Conservation (phyloP, 2,113 vertebrate species). For the Rhinoderma darwinii region DNA sequence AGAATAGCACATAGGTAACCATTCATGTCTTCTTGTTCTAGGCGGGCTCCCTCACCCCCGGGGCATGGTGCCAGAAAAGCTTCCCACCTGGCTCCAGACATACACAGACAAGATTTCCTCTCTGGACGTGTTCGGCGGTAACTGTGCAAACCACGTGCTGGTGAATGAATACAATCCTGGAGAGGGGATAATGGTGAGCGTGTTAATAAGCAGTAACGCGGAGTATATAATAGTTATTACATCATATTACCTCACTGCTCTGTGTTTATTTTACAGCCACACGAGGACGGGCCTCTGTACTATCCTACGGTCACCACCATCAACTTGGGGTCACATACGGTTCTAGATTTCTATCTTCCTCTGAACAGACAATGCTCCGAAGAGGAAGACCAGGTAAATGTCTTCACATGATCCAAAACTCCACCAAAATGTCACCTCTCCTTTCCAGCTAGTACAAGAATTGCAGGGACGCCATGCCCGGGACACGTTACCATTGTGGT, state of each 20-base stretch:
- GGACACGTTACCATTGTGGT: no score
- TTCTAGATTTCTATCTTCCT: constrained; percentile 85
- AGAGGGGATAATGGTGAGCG: constrained; percentile 86
- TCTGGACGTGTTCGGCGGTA: constrained; percentile 79
- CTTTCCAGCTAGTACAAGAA: no score
- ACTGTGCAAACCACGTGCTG: constrained; percentile 85
- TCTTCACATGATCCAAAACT: no score
- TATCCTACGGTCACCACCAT: constrained; percentile 88
- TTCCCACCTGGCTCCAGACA: constrained; percentile 82
- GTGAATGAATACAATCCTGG: constrained; percentile 88
- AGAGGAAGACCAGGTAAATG: constrained; percentile 63
- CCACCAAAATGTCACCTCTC: no score
- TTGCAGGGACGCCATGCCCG: no score
- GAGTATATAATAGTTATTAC: not conserved
- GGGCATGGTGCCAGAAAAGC: constrained; percentile 84
- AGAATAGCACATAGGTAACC: not conserved
- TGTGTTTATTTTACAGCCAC: constrained; percentile 73
- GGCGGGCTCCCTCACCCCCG: constrained; percentile 84
- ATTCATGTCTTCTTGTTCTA: constrained; percentile 53
- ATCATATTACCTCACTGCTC: not conserved
- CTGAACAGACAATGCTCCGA: constrained; percentile 61
- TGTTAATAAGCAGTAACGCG: not conserved
- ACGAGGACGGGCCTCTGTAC: constrained; percentile 88
- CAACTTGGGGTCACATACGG: constrained; percentile 85
- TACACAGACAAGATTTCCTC: constrained; percentile 81